These are phyloP conservation scores for Crotophaga sulcirostris DNA, from an alignment of 2,113 vertebrate genomes.

Conservation along the genomic window DNA sequence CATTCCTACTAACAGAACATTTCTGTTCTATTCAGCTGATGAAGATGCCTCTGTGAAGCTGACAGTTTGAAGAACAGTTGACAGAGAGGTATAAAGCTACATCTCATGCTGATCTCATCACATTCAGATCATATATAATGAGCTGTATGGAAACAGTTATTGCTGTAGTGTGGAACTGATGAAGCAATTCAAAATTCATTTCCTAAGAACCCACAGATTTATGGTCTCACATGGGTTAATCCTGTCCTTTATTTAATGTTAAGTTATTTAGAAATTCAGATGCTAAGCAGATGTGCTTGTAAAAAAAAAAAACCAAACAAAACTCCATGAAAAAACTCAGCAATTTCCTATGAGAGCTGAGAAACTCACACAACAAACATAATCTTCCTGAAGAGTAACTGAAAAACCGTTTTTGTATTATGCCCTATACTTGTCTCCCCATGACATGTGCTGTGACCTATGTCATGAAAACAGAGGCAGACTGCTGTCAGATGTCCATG, in stretches of 20 bases:
- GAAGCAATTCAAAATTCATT: neutral
- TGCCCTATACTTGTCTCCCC: neutral
- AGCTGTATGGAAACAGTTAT: neutral
- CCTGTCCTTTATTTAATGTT: slow-evolving; percentile 15
- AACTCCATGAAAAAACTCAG: neutral
- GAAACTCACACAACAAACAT: slow-evolving; percentile 9
- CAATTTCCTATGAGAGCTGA: slow-evolving; percentile 51
- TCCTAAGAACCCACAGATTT: neutral
- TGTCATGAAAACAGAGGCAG: neutral
- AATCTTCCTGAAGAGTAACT: neutral
- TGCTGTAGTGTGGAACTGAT: neutral
- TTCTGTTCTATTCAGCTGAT: neutral
- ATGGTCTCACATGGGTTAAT: neutral
- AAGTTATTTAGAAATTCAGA: slow-evolving; percentile 47
- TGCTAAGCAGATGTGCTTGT: slow-evolving; percentile 28
- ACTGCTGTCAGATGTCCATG: neutral
- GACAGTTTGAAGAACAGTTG: neutral
- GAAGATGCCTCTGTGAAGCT: neutral
- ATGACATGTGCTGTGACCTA: neutral
- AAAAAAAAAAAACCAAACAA: neutral
- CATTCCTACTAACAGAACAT: neutral
- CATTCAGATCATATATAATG: neutral
- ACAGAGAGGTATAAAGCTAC: neutral
- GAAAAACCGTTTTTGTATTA: neutral
- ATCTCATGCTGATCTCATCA: neutral